Conservation (phyloP, 2,797 vertebrate genomes). For the Lemur catta region DNA sequence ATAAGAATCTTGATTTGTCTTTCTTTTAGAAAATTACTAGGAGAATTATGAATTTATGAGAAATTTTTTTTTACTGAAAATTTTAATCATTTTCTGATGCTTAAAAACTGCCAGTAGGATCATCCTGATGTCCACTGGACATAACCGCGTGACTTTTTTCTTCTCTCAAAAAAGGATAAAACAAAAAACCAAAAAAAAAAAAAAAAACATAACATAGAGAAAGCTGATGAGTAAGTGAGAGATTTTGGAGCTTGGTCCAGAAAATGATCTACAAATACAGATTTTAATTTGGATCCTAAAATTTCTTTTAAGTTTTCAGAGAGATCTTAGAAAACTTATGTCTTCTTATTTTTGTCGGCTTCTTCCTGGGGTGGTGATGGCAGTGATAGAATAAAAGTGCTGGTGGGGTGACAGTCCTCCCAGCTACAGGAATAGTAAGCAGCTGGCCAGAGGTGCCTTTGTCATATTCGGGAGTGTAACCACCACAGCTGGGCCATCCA, state of each 20-base stretch:
- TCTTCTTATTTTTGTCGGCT: neutral
- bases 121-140: neutral
- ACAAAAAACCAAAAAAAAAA: neutral
- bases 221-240: neutral
- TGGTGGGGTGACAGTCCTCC: neutral
- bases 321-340: neutral
- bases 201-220: neutral
- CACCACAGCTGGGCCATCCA: neutral
- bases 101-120: neutral
- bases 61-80: neutral
- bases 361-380: neutral
- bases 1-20: neutral
- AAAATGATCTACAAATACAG: neutral
- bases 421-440: neutral
- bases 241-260: neutral
- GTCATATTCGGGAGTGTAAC: neutral
- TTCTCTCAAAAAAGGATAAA: neutral
- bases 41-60: constrained; percentile 26
- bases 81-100: neutral
- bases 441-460: neutral
- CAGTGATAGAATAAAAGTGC: neutral
- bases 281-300: neutral
- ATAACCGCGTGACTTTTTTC: neutral
- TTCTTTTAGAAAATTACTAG: neutral
- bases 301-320: neutral